Base-by-base conservation (phyloP, 2,797 vertebrate species). In the Numenius phaeopus region DNA sequence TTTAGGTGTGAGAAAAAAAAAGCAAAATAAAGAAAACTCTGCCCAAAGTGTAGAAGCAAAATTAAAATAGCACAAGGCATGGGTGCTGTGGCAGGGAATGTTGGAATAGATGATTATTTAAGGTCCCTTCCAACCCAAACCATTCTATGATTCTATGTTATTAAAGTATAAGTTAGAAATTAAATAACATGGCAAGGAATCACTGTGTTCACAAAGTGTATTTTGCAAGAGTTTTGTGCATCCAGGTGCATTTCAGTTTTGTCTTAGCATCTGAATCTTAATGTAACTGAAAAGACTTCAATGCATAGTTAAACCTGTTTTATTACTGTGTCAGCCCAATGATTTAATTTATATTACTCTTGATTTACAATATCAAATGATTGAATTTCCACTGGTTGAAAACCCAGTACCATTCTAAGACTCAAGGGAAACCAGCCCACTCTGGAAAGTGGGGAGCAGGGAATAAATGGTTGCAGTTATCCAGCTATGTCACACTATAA, bases 161-260 rank as follows among this genome's bases (percentile, higher is more conserved):
- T 54, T 87, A 69, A 87, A 75, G 30, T 19, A 59, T 49, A 73
- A 64, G 39, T 73, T 87, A 8, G 37, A 67, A 89, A 67, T 69
- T 80, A 61, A 76, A 66, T 42, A 29, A 21, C 9, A 30, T 2
- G 1, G 3, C 17, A 52, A 87, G 26, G 30, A 61, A 65, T 82
- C 17, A 13, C 40, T 73, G 27, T 82, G 29, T 77, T 77, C 58
- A 54, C 19, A 9, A 77, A 55, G 11, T 52, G 13, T 49, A 37
- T 90, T 93, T 89, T 75, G 47, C 39, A 79, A 32, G 17, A 77
- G 27, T 73, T 91, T 87, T 59, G 14, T 72, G 22, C 42, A 81
- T 57, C 21, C 11, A 29, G 26, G 10, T 62, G 27, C 10, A 24
- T 66, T 93, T 87, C 47, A 54, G 8, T 58, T 87, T 88, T 81